Percentiles rank a stretch among this genome's conserved stretches.
Evolutionary conservation across 2,888 invertebrate species (phyloP).

Genomic region (Frankliniella fusca): DNA sequence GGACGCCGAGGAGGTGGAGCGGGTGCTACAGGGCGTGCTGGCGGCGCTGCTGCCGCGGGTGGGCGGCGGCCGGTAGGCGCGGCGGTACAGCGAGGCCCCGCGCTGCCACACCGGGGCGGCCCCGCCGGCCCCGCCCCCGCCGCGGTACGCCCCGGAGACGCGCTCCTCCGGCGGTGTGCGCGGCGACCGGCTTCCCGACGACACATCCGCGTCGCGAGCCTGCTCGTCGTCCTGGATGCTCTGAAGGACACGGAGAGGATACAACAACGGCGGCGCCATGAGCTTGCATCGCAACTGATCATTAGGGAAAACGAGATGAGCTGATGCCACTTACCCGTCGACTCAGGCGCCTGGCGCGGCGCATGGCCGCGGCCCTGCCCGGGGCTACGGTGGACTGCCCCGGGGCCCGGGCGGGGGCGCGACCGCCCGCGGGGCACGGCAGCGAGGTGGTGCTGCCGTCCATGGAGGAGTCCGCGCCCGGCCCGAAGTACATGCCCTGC

Average conservation of each 20-base stretch:
- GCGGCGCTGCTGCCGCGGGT: background rate
- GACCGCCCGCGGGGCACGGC: background rate
- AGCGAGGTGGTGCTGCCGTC: constrained; percentile 19
- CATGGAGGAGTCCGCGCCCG: constrained; percentile 7
- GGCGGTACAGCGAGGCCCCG: constrained; percentile 16
- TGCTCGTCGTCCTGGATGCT: constrained; percentile 32
- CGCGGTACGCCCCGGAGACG: background rate
- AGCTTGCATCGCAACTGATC: no score
- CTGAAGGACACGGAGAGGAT: background rate
- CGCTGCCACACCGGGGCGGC: background rate
- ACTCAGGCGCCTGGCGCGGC: background rate
- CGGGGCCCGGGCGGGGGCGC: background rate
- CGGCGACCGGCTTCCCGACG: constrained; percentile 33
- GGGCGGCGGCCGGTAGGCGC: background rate
- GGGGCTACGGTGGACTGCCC: background rate
- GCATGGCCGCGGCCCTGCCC: background rate
- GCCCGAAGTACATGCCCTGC: constrained; percentile 18
- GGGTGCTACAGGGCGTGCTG: constrained; percentile 8
- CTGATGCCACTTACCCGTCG: background rate
- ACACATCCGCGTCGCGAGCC: constrained; percentile 34
- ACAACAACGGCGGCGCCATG: background rate
- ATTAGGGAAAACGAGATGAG: background rate
- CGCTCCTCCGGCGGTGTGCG: constrained; percentile 7
- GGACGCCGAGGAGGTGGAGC: background rate
- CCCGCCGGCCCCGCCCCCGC: background rate